Evolutionary conservation across 1,140 invertebrate species (phyloP).

Genomic region (Bombyx mori): DNA sequence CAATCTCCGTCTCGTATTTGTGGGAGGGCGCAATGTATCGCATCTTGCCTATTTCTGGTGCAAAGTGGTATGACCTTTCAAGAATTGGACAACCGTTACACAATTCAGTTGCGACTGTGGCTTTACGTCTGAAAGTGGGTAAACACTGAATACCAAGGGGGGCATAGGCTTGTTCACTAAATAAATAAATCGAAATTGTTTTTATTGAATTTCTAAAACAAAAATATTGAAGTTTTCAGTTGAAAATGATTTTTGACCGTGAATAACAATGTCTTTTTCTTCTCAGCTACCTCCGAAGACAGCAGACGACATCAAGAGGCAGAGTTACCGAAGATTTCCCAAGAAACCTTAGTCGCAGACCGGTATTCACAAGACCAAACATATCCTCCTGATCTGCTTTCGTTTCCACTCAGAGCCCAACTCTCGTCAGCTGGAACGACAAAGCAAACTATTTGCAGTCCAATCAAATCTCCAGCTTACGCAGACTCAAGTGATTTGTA

Average conservation of each 20-base stretch:
- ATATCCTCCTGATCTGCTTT: conserved; percentile 85
- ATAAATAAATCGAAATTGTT: no score
- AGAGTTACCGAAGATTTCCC: conserved; percentile 52
- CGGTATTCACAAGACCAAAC: conserved; percentile 68
- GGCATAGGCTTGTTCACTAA: no score
- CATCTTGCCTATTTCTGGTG: no score
- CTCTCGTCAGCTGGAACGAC: conserved; percentile 78
- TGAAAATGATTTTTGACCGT: no score
- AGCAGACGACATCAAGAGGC: conserved; percentile 71
- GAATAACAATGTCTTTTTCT: conserved; percentile 14
- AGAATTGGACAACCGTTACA: no score
- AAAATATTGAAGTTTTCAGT: no score
- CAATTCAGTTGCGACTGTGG: no score
- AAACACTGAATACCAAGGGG: no score
- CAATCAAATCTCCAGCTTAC: conserved; percentile 70
- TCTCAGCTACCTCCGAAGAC: conserved; percentile 71
- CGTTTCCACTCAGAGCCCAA: conserved; percentile 76
- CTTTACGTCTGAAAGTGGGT: no score
- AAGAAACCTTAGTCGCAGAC: conserved; percentile 50
- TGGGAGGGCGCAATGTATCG: no score
- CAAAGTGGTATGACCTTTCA: no score
- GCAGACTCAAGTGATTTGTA: conserved; percentile 69
- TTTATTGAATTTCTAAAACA: no score
- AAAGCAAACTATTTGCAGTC: conserved; percentile 71
- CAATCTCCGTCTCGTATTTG: not conserved